phyloP scores from a whole-genome alignment of 1,140 invertebrate species.

The Ctenoplectra terminalis region DNA sequence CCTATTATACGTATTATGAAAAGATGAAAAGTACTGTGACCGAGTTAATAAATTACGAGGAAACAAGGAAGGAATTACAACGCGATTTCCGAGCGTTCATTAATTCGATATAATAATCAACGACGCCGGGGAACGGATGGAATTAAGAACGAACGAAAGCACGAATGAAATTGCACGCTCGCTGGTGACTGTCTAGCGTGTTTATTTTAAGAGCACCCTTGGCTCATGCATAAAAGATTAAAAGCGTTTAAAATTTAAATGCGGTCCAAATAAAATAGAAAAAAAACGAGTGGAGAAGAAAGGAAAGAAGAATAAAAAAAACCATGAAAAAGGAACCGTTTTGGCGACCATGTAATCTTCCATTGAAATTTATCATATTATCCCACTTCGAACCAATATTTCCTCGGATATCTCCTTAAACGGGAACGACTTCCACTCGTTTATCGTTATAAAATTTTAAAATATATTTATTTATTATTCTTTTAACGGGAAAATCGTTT shows the following conservation, averaged over 20 bases:
- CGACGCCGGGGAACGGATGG: too few species aligned
- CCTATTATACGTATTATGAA: too few species aligned
- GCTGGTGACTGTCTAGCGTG: slow-evolving; percentile 15
- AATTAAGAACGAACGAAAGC: slow-evolving; percentile 11
- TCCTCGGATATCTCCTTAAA: not conserved
- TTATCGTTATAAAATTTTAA: not conserved
- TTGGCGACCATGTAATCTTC: not conserved
- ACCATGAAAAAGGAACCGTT: not conserved
- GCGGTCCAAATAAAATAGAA: slow-evolving; percentile 1
- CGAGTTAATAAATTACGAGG: not conserved
- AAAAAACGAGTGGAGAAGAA: not conserved
- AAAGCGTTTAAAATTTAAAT: slow-evolving; percentile 51
- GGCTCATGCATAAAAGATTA: slow-evolving; percentile 48
- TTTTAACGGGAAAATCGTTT: not conserved
- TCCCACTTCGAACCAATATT: not conserved
- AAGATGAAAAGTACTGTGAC: not conserved
- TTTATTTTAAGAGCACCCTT: slow-evolving; percentile 38
- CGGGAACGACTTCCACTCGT: not conserved
- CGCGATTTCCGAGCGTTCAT: not conserved
- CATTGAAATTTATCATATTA: not conserved
- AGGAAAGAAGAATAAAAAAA: not conserved
- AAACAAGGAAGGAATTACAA: not conserved
- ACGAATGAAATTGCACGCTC: not conserved
- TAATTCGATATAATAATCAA: slow-evolving; percentile 20
- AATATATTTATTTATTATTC: not conserved